A percentile compares a stretch with the other conserved stretches of the same genome.
These are phyloP conservation scores for Luperina testacea DNA, from an alignment of 2,888 invertebrate genomes.

Conservation along the genomic window DNA sequence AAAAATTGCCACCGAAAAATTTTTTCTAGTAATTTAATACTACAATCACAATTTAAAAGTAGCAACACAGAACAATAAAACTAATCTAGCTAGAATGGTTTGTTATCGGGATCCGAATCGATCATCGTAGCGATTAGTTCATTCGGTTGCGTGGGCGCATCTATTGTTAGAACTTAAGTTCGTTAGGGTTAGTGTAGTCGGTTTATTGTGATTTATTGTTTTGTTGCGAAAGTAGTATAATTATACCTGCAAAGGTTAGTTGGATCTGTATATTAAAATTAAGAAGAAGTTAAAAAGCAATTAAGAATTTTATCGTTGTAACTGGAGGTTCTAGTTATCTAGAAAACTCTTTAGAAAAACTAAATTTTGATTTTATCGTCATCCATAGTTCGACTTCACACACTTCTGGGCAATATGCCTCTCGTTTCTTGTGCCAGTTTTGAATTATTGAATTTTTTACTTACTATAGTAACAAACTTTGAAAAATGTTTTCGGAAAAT, in stretches of 20 bases:
- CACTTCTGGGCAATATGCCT: not conserved
- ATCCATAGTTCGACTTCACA: not conserved
- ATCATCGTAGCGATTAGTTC: slow-evolving; percentile 65
- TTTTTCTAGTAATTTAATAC: not conserved
- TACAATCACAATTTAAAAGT: slow-evolving; percentile 26
- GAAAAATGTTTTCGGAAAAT: not conserved
- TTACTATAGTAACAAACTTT: too few relatives aligned
- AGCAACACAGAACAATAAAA: slow-evolving; percentile 55
- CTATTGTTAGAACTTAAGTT: slow-evolving; percentile 65
- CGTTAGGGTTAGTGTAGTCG: slow-evolving; percentile 61
- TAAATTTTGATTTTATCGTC: not conserved
- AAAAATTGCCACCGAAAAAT: not conserved
- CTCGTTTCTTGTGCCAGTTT: not conserved
- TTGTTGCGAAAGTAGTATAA: slow-evolving; percentile 43
- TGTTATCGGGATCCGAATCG: slow-evolving; percentile 62
- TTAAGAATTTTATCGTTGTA: not conserved
- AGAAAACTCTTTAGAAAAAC: not conserved
- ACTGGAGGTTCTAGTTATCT: not conserved
- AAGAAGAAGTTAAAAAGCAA: not conserved
- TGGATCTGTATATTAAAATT: not conserved
- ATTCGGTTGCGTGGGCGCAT: slow-evolving; percentile 68
- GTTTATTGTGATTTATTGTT: slow-evolving; percentile 57
- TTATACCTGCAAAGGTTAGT: not conserved
- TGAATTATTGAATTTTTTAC: not conserved
- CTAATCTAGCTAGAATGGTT: slow-evolving; percentile 47